Conservation (phyloP, 2,797 vertebrate genomes). For the Cuniculus paca region DNA sequence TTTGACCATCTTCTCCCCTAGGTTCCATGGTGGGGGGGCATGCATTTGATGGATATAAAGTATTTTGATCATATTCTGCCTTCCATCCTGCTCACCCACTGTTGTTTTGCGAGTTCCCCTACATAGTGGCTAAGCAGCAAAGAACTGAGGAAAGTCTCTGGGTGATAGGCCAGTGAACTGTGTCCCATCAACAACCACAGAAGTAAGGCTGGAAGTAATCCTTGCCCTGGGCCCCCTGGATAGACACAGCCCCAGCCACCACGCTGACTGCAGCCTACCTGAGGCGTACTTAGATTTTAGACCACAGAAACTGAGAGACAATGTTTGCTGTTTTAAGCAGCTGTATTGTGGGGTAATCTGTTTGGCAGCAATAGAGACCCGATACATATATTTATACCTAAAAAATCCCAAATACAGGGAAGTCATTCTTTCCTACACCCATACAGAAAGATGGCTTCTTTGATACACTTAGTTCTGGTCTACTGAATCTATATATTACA, state of each 20-base stretch:
- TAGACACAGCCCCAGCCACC: background rate
- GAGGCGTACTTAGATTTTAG: background rate
- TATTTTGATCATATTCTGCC: background rate
- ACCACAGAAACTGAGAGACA: background rate
- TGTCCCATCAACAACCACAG: background rate
- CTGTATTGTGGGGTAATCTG: conserved; percentile 2
- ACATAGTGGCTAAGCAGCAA: background rate
- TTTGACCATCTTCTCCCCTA: background rate
- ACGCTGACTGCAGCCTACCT: background rate
- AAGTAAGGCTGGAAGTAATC: background rate
- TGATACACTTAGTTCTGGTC: background rate
- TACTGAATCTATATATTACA: background rate
- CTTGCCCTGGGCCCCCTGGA: background rate
- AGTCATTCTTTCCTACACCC: background rate
- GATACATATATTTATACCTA: background rate
- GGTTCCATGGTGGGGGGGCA: background rate
- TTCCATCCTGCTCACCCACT: background rate
- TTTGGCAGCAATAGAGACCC: background rate
- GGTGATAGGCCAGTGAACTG: background rate
- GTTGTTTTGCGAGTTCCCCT: background rate
- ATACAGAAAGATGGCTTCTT: too few species aligned
- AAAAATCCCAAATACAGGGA: background rate
- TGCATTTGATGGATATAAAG: background rate
- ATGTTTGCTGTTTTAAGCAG: too few species aligned
- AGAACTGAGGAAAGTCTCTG: background rate